phyloP scores from a whole-genome alignment of 2,888 invertebrate species.

The Stratiomys singularior region DNA sequence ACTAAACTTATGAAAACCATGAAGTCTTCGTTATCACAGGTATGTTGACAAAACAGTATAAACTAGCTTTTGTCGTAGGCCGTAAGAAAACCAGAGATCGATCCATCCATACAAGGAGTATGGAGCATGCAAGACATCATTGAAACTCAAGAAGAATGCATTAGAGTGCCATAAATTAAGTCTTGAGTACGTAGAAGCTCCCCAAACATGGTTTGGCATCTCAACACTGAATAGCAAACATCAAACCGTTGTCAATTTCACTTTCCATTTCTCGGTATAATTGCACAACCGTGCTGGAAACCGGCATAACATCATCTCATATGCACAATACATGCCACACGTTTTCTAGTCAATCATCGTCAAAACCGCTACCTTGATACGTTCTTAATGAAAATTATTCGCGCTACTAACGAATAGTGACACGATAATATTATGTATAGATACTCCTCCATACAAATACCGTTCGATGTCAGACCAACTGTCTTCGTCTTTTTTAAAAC shows the following conservation, averaged over 20 bases:
- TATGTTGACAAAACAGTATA: too few relatives aligned
- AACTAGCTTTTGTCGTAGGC: too few relatives aligned
- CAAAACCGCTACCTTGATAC: neutral
- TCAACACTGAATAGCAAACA: neutral
- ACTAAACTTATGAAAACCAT: too few relatives aligned
- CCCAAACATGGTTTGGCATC: neutral
- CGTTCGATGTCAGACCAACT: neutral
- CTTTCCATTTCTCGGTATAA: neutral
- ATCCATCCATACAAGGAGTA: too few relatives aligned
- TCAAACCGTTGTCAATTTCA: slow-evolving; percentile 15
- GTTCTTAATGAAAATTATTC: slow-evolving; percentile 6
- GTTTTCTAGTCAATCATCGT: neutral
- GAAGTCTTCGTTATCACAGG: too few relatives aligned
- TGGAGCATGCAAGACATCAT: too few relatives aligned
- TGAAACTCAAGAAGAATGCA: too few relatives aligned
- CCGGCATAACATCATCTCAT: neutral
- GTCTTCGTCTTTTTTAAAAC: neutral
- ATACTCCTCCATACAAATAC: slow-evolving; percentile 16
- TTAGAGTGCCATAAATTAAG: neutral
- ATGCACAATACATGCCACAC: too few relatives aligned
- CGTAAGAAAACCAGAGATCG: too few relatives aligned
- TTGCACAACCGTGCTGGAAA: neutral
- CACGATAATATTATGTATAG: neutral
- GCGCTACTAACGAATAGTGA: neutral
- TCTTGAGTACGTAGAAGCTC: neutral